Evolutionary conservation across 92 coral and sea anemone genomes (phyloP).

Genomic region (Isaurus tuberculatus): DNA sequence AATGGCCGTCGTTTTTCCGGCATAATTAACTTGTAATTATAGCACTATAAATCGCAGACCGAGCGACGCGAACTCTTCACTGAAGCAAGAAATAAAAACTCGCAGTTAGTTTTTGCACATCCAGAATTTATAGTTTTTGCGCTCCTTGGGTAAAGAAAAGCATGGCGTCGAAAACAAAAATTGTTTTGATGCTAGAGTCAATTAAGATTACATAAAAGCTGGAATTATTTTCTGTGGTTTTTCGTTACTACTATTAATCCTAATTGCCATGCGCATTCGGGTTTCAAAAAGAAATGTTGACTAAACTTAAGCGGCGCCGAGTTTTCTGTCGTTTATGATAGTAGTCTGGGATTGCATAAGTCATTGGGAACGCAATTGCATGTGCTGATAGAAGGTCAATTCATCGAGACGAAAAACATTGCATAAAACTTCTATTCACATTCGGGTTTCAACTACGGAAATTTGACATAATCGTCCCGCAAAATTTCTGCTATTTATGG

Average conservation of each 20-base stretch:
- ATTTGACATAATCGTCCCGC: neutral
- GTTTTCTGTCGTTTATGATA: too few relatives aligned
- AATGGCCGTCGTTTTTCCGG: conserved; percentile 4
- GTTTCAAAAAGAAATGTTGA: too few relatives aligned
- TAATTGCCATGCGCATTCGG: neutral
- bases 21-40: neutral
- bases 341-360: too few relatives aligned
- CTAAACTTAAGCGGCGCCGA: too few relatives aligned
- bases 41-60: neutral
- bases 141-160: neutral
- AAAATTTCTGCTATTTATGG: neutral
- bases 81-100: neutral
- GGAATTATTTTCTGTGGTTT: neutral
- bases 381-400: too few relatives aligned
- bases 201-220: neutral
- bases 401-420: too few relatives aligned
- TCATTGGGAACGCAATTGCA: too few relatives aligned
- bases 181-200: too few relatives aligned
- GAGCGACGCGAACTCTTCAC: neutral
- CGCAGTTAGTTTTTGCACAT: too few relatives aligned
- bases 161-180: neutral
- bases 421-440: neutral
- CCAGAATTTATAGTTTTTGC: neutral
- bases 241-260: neutral
- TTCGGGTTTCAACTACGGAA: neutral